These are phyloP conservation scores for Corythornis vintsioides DNA, from an alignment of 2,113 vertebrate genomes.

Conservation along the genomic window DNA sequence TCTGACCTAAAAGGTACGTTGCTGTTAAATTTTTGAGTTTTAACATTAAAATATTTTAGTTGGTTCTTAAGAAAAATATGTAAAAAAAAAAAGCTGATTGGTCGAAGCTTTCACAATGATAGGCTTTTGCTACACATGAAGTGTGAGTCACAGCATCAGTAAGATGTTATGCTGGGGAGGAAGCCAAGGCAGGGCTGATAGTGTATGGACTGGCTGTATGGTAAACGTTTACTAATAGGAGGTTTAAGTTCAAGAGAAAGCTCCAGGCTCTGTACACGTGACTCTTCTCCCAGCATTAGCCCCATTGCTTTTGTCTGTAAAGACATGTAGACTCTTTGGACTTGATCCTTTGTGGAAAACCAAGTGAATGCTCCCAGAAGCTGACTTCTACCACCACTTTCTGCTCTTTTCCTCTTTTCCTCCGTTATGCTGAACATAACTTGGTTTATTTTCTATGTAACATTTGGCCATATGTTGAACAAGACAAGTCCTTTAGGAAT, in stretches of 20 bases:
- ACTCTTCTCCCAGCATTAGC: not conserved
- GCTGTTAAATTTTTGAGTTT: not conserved
- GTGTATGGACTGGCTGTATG: fast-evolving
- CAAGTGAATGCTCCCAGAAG: not conserved
- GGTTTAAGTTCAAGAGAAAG: not conserved
- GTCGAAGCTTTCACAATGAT: not conserved
- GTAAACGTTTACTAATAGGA: not conserved
- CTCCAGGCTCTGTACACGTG: not conserved
- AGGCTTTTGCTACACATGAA: not conserved
- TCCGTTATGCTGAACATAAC: not conserved
- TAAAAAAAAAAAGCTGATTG: not conserved
- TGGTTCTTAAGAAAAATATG: not conserved
- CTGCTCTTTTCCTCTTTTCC: not conserved
- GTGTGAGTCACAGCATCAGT: not conserved
- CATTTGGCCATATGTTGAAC: constrained; percentile 19
- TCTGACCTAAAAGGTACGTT: not conserved
- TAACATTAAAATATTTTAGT: not conserved
- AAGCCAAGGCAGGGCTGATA: not conserved
- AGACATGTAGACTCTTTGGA: not conserved
- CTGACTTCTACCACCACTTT: not conserved
- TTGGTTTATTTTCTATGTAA: not conserved
- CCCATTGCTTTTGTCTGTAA: not conserved
- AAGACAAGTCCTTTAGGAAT: constrained; percentile 16
- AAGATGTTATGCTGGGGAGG: not conserved
- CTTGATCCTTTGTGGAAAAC: not conserved